phyloP scores from a whole-genome alignment of 1,140 invertebrate genomes.

The Drosophila leontia region DNA sequence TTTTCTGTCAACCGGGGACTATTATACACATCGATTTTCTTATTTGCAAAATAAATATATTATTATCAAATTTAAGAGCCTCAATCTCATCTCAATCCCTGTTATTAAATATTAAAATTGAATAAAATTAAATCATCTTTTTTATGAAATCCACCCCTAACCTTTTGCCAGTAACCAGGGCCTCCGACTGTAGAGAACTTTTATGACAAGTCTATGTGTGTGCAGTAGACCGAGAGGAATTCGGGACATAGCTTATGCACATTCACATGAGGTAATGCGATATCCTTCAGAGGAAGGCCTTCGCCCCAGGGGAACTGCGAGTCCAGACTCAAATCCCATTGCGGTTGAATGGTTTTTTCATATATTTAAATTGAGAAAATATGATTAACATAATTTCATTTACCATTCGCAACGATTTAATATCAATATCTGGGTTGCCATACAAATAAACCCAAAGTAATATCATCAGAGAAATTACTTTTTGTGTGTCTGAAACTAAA shows the following conservation, averaged over 20 bases:
- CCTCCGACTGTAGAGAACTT: not conserved
- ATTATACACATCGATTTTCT: not conserved
- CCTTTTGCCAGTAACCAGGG: not conserved
- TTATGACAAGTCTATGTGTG: slow-evolving; percentile 8
- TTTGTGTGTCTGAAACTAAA: not conserved
- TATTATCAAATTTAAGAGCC: not conserved
- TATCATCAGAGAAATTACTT: no score
- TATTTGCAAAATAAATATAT: not conserved
- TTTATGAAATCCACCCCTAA: not conserved
- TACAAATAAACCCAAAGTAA: not conserved
- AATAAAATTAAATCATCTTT: not conserved
- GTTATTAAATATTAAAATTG: not conserved
- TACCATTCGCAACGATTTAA: not conserved
- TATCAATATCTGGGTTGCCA: not conserved
- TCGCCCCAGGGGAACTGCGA: not conserved
- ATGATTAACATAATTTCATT: not conserved
- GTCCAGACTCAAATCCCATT: slow-evolving; percentile 1
- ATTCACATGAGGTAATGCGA: slow-evolving; percentile 1
- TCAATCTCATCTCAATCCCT: not conserved
- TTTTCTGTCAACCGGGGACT: no score
- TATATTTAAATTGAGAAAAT: slow-evolving; percentile 4
- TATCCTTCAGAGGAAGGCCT: not conserved
- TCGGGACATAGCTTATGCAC: slow-evolving; percentile 4
- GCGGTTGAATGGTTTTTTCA: slow-evolving; percentile 6
- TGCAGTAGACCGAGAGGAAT: slow-evolving; percentile 12